These are phyloP conservation scores for Cricetomys ansorgei DNA, from an alignment of 2,113 vertebrate species.

Conservation along the genomic window DNA sequence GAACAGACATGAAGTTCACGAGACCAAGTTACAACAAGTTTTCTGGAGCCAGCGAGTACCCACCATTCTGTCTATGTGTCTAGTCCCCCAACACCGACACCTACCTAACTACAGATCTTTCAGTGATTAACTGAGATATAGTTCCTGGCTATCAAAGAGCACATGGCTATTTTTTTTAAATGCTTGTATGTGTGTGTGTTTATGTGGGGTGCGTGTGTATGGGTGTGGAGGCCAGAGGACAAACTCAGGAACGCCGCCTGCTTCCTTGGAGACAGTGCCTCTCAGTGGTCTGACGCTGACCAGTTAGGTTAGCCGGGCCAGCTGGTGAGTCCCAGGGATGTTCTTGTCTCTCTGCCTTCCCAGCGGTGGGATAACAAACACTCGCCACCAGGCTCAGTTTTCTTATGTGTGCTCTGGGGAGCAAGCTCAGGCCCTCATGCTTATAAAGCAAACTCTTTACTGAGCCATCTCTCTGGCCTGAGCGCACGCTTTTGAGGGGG, in stretches of 20 bases:
- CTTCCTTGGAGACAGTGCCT: not conserved
- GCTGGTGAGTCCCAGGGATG: not conserved
- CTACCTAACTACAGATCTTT: not conserved
- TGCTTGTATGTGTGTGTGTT: not conserved
- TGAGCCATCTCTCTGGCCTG: not conserved
- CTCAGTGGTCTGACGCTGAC: not conserved
- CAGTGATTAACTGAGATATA: not conserved
- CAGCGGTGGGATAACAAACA: not conserved
- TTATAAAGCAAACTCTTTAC: not conserved
- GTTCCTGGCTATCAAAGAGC: not conserved
- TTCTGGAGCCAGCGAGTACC: not conserved
- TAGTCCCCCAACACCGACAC: not conserved
- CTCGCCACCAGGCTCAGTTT: not conserved
- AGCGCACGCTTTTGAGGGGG: not conserved
- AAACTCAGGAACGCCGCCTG: not conserved
- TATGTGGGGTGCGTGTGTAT: not conserved
- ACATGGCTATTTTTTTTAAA: not conserved
- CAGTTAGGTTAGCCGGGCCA: not conserved
- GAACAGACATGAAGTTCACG: conserved; percentile 50
- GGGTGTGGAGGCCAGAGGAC: not conserved
- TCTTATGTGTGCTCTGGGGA: not conserved
- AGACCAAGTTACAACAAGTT: not conserved
- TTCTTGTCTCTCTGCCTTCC: not conserved
- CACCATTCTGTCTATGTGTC: not conserved
- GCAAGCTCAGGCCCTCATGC: not conserved